Evolutionary conservation across 2,113 vertebrate genomes (phyloP), one percentile per base, ranked within the genome.

Genomic region (Alaudala cheleensis): DNA sequence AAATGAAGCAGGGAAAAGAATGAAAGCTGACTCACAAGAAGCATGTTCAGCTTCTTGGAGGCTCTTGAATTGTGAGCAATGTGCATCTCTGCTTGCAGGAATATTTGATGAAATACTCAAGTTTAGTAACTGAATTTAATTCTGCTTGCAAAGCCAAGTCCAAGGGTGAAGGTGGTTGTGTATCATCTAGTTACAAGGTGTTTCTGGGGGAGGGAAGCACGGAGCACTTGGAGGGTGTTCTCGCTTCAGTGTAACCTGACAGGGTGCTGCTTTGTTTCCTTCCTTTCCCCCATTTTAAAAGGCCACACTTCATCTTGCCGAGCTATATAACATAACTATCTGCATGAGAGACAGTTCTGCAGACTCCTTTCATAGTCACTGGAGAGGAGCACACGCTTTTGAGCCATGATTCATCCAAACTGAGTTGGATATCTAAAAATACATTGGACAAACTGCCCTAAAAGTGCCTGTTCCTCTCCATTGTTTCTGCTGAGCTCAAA

Each of bases 401-500:
- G 69, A 69, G 37, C 69, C 39, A 4, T 94, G 90, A 94, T 91
- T 89, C 89, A 87, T 92, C 84, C 34, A 9, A 39, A 2, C 33
- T 47, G 60, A 56, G 44, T 19, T 88, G 57, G 34, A 26, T 51
- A 33, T 78, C 89, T 93, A 83, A 96, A 95, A 96, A 92, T 92
- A 91, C 58, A 57, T 57, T 2, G 47, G 73, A 89, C 11, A 10
- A 74, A 70, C 92, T 81, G 78, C 87, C 78, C 81, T 95, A 42
- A 47, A 95, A 95, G 87, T 67, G 58, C 80, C 80, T 83, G 33
- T 88, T 92, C 66, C 85, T 90, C 42, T 86, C 58, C 71, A 54
- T 94, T 95, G 88, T 90, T 96, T 92, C 90, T 86, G 56, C 67
- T 34, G 56, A 66, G 88, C 58, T 83, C 80, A 92, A 92, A 84